Percentiles rank a stretch among this genome's conserved stretches.
Evolutionary conservation across 2,888 invertebrate genomes (phyloP).

Genomic region (Drosophila macrospina): DNA sequence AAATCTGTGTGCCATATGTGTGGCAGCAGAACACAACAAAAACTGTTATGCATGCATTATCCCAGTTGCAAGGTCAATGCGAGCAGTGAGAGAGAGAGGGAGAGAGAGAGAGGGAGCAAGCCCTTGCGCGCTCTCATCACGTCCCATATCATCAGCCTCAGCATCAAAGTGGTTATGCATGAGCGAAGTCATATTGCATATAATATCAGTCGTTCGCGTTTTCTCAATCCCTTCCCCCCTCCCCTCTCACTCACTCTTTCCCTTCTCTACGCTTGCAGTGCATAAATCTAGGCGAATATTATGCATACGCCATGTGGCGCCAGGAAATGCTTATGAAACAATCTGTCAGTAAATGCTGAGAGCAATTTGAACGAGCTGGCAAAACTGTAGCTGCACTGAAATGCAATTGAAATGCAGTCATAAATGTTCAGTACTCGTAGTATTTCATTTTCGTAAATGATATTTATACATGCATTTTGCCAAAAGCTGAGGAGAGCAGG

Average conservation of each 20-base stretch:
- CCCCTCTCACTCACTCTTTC: background rate
- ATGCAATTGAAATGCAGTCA: constrained; percentile 32
- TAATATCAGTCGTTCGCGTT: constrained; percentile 32
- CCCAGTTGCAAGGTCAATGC: constrained; percentile 63
- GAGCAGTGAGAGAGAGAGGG: constrained; percentile 1
- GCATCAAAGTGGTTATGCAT: constrained; percentile 45
- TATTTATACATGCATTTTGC: constrained; percentile 44
- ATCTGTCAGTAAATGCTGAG: constrained; percentile 40
- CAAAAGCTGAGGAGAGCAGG: background rate
- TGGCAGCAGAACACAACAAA: constrained; percentile 21
- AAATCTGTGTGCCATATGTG: constrained; percentile 55
- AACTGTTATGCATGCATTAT: constrained; percentile 41
- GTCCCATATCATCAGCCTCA: constrained; percentile 45
- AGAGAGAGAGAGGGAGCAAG: background rate
- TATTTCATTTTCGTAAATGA: constrained; percentile 54
- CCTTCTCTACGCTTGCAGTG: constrained; percentile 16
- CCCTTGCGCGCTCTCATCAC: constrained; percentile 19
- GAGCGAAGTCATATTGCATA: constrained; percentile 50
- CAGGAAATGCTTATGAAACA: constrained; percentile 37
- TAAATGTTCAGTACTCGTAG: constrained; percentile 49
- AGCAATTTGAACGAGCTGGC: background rate
- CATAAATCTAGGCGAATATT: constrained; percentile 68
- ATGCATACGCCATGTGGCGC: constrained; percentile 51
- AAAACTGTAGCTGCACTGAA: constrained; percentile 7
- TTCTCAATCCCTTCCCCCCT: background rate